A percentile compares a stretch with the other conserved stretches of the same genome.
These are phyloP conservation scores for Lomographa bimaculata DNA, from an alignment of 2,888 invertebrate genomes.

Conservation along the genomic window DNA sequence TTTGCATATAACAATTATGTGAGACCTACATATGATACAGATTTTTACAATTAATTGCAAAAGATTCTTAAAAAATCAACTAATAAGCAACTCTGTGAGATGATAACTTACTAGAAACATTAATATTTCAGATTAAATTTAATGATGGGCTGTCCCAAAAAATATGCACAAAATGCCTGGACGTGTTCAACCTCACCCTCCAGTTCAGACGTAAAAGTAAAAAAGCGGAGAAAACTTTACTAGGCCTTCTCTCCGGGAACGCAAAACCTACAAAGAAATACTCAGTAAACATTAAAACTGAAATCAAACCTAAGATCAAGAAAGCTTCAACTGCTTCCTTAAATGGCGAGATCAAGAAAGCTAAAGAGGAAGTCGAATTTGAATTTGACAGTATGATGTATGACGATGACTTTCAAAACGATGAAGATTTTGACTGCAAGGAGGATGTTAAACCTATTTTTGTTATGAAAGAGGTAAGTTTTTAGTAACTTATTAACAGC, in stretches of 20 bases:
- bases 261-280: conserved; percentile 3
- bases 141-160: conserved; percentile 65
- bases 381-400: conserved; percentile 25
- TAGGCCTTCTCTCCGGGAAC: conserved; percentile 33
- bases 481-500: too few species aligned
- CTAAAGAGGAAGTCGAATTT: conserved; percentile 13
- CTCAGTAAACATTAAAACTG: conserved; percentile 1
- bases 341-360: conserved; percentile 27
- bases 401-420: conserved; percentile 28
- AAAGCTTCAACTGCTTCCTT: too few species aligned
- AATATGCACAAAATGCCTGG: conserved; percentile 56
- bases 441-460: conserved; percentile 15
- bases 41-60: too few species aligned
- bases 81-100: too few species aligned
- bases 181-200: conserved; percentile 46
- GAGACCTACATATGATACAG: too few species aligned
- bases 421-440: conserved; percentile 23
- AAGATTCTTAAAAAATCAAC: too few species aligned
- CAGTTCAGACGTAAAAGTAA: conserved; percentile 56
- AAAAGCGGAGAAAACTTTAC: conserved; percentile 52
- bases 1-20: too few species aligned
- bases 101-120: too few species aligned
- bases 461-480: conserved; percentile 27
- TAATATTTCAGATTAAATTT: conserved; percentile 53
- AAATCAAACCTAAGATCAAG: conserved; percentile 22